Base-by-base conservation (phyloP, 2,888 invertebrate species). In the Drosophila atripex region DNA sequence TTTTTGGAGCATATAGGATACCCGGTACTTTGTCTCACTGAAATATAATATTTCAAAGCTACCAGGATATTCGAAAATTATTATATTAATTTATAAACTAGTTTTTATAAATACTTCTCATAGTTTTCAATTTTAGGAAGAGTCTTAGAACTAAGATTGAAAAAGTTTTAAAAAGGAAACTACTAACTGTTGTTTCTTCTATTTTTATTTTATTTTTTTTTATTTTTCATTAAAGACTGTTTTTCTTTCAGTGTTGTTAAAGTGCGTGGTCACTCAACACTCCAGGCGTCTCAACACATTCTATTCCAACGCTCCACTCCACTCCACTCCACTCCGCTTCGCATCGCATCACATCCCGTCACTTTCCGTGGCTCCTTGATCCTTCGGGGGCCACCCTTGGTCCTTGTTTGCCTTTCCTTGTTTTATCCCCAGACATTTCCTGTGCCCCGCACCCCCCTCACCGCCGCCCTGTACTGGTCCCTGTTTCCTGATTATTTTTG, bases 361-460 rank as follows among this genome's bases (percentile, higher is more conserved):
- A 14, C 11, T 11, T 3, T 38, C 12, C 38, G 4, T 3, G 4
- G 0, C 11, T 25, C 21, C 23, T 18, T 28, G 54, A 46, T 45
- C 11, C 30, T 45, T 23, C 3, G 6, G 38, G 21, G 43, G 30
- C 25, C 45, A 16, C 25, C 50, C 35, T 16, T 11, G 35, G 6
- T 16, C n/a, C 38, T n/a, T 35, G 43, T 58, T 51, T 35, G 56
- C 59, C 49, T 23, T 46, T 41, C 49, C 64, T 73, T 65, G 71
- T 84, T 72, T 75, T 68, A 60, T 64, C 75, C 73, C 58, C 58
- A 71, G 73, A 80, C 85, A 86, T 77, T 85, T 85, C 87, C 86
- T 76, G 45, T 65, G 6, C 11, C 32, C 18, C 49, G 9, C 18
- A 9, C 39, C 18, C 38, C 23, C 55, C 43, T 38, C 43, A 18